phyloP scores from a whole-genome alignment of 2,113 vertebrate genomes.

The Turdus rufiventris region DNA sequence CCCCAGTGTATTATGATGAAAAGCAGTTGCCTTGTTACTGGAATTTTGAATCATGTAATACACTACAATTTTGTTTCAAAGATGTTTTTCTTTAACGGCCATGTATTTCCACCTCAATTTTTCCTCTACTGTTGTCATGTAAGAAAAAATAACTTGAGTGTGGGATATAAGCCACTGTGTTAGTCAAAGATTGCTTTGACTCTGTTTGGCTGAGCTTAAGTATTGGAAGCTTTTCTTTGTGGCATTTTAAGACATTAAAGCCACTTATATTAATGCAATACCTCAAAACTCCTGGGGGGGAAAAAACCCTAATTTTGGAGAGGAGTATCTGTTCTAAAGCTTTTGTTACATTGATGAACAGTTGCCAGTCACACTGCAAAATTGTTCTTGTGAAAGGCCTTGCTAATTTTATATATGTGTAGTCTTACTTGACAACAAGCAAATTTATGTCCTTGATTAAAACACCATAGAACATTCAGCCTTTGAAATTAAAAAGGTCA shows the following conservation, averaged over 20 bases:
- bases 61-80: background rate
- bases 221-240: background rate
- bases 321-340: background rate
- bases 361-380: background rate
- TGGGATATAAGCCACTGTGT: background rate
- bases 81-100: background rate
- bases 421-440: background rate
- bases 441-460: background rate
- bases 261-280: background rate
- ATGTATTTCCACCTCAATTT: background rate
- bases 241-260: background rate
- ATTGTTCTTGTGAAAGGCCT: background rate
- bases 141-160: background rate
- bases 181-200: background rate
- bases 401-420: background rate
- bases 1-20: background rate
- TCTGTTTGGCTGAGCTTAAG: background rate
- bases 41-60: background rate
- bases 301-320: background rate
- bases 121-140: background rate
- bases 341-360: background rate
- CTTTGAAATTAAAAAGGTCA: background rate
- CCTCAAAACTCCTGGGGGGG: background rate
- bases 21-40: background rate
- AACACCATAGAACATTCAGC: background rate